Conservation (phyloP, 2,797 vertebrate genomes). For the Gastrophryne carolinensis region DNA sequence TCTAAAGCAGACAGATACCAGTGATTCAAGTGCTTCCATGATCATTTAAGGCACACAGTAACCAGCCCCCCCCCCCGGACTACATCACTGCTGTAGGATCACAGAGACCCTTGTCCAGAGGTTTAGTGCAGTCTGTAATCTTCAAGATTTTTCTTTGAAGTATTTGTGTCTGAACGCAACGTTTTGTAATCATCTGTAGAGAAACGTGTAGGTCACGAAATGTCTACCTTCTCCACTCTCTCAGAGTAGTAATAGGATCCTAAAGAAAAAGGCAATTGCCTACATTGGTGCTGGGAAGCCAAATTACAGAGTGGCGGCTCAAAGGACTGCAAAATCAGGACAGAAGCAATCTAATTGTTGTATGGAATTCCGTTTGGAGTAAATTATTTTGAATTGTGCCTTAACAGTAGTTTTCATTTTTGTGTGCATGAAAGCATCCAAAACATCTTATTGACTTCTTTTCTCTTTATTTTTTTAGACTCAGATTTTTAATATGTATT, state of each 20-base stretch:
- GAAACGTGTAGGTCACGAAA: conserved; percentile 68
- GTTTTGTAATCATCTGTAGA: conserved; percentile 70
- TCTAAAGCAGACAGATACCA: no score
- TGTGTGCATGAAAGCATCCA: conserved; percentile 71
- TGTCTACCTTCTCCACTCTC: conserved; percentile 64
- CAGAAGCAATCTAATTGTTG: conserved; percentile 76
- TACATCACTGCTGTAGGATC: no score
- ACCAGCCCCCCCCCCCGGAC: no score
- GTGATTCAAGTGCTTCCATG: no score
- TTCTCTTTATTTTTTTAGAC: conserved; percentile 11
- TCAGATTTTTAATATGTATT: no score
- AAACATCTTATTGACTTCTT: conserved; percentile 66
- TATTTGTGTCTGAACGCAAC: conserved; percentile 63
- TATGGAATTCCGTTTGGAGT: conserved; percentile 78
- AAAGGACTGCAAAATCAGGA: conserved; percentile 76
- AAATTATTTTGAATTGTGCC: conserved; percentile 76
- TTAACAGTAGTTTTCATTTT: conserved; percentile 72
- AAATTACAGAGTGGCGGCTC: conserved; percentile 71
- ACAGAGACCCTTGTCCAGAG: no score
- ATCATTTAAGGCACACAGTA: no score
- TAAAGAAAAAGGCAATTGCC: conserved; percentile 68
- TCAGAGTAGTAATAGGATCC: conserved; percentile 60
- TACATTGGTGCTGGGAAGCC: conserved; percentile 74
- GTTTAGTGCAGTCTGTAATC: no score
- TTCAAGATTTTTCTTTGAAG: no score